phyloP scores from a whole-genome alignment of 2,797 vertebrate genomes.

The Champsocephalus esox region DNA sequence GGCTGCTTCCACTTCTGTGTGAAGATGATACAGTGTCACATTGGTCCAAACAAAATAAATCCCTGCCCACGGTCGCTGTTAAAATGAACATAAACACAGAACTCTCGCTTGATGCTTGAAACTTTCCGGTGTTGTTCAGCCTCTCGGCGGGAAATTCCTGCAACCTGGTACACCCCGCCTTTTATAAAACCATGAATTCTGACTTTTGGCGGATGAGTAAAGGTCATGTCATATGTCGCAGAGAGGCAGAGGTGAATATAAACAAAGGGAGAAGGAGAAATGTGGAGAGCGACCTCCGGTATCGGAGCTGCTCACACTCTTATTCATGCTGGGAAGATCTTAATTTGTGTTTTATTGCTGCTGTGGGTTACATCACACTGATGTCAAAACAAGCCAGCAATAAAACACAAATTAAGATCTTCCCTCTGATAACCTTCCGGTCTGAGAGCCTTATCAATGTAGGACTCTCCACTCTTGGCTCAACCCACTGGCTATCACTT shows the following conservation, averaged over 20 bases:
- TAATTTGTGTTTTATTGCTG: no score
- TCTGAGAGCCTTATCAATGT: constrained; percentile 60
- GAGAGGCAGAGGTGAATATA: constrained; percentile 59
- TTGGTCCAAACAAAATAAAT: constrained; percentile 83
- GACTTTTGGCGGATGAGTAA: constrained; percentile 58
- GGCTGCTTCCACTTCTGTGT: constrained; percentile 61
- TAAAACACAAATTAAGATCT: constrained; percentile 73
- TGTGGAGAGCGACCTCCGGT: constrained; percentile 33
- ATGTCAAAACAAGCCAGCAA: no score
- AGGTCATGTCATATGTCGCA: constrained; percentile 38
- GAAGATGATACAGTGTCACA: constrained; percentile 75
- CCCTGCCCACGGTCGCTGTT: constrained; percentile 76
- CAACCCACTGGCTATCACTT: constrained; percentile 28
- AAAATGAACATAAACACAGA: constrained; percentile 81
- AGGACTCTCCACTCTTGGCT: constrained; percentile 42
- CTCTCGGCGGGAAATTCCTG: constrained; percentile 41
- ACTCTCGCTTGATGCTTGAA: constrained; percentile 57
- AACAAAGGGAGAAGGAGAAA: constrained; percentile 61
- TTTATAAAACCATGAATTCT: constrained; percentile 52
- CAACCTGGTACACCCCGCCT: constrained; percentile 28
- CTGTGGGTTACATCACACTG: no score
- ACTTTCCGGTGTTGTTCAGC: constrained; percentile 52
- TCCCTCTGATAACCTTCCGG: constrained; percentile 51
- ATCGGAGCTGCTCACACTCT: constrained; percentile 45
- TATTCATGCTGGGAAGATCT: no score